Base-by-base conservation (phyloP, 2,113 vertebrate genomes). In the Hipposideros armiger region DNA sequence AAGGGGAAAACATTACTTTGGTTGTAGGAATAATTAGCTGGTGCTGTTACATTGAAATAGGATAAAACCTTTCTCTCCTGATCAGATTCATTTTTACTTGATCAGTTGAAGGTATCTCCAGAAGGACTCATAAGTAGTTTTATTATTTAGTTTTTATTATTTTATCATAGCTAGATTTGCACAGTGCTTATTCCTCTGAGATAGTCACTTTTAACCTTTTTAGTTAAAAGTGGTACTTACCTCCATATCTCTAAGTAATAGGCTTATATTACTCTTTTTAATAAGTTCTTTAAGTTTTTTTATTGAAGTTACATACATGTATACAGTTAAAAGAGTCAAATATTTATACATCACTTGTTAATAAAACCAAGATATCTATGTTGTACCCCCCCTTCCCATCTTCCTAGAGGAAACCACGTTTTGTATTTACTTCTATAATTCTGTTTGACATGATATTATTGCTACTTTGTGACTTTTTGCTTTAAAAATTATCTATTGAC, bases 1-100 rank as follows among this genome's bases (percentile, higher is more conserved):
- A 97, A 97, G 97, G 96, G 70, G 45, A 84, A 98, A 96, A 96
- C 60, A 92, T 97, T 96, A 95, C 70, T 97, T 97, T 74, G n/a
- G 73, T 76, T 96, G 32, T 84, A 96, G 88, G 72, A 91, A 83
- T 95, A 96, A 95, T 97, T 96, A 96, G 47, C 58, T 76, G 81
- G 45, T 78, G 26, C 86, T 62, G 11, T 92, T 89, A 82, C 73
- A 72, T 3, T 76, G 73, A 88, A 94, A 76, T 74, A 78, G 60
- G 58, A 85, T 83, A 74, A 95, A 96, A 76, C 50, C 28, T 30
- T 74, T 90, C n/a, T 50, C 19, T 92, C 40, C 66, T 84, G 78
- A 87, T 45, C 14, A 64, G 50, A 87, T 82, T 19, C 40, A 87
- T 52, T 95, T 95, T 89, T 22, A 64, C 62, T 93, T 76, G 40